Evolutionary conservation across 2,113 vertebrate species (phyloP).

Genomic region (Melanocharis versteri): DNA sequence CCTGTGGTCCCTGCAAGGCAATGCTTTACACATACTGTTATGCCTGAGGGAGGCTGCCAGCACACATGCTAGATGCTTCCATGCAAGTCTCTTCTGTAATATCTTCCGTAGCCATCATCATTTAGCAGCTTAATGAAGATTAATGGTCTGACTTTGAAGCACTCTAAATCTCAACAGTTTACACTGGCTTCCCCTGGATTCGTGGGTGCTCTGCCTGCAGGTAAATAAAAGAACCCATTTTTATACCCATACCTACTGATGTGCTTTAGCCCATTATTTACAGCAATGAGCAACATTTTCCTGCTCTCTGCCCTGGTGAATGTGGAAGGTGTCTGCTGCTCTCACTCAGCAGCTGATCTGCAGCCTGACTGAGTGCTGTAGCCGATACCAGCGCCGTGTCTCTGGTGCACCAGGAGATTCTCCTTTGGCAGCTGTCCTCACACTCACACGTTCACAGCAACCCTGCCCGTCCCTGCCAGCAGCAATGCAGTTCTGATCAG

Average conservation of each 20-base stretch:
- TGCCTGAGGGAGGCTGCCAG: background rate
- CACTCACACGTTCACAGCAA: background rate
- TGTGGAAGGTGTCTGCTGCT: background rate
- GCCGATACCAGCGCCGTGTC: fast-evolving
- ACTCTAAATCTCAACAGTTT: background rate
- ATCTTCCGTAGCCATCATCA: background rate
- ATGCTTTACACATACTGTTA: background rate
- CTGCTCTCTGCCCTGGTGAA: fast-evolving
- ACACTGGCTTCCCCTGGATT: background rate
- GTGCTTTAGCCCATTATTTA: background rate
- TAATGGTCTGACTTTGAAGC: background rate
- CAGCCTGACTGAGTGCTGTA: background rate
- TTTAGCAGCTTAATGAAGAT: background rate
- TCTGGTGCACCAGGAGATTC: fast-evolving
- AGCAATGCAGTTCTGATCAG: background rate
- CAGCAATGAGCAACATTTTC: background rate
- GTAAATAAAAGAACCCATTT: background rate
- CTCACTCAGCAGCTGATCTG: background rate
- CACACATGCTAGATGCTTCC: background rate
- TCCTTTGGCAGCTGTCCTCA: background rate
- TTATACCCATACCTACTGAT: background rate
- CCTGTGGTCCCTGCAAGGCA: background rate
- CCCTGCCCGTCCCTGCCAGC: background rate
- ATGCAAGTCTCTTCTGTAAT: background rate
- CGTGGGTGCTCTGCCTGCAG: background rate